A percentile compares a stretch with the other conserved stretches of the same genome.
Conservation (phyloP, 2,113 vertebrate genomes). For the Melospiza georgiana region DNA sequence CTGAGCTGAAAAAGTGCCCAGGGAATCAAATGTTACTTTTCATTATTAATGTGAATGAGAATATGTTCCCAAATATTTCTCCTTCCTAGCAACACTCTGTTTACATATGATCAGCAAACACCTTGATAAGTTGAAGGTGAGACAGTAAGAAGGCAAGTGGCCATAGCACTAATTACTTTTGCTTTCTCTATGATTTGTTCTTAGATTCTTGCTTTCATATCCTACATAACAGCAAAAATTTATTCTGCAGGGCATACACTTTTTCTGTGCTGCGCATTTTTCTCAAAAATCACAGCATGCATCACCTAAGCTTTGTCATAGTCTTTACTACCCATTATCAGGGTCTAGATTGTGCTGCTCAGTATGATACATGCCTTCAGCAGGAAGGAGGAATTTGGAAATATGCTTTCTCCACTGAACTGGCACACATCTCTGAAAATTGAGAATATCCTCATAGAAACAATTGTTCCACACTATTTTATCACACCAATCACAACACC, state of each 20-base stretch:
- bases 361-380: background rate
- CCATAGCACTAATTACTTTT: background rate
- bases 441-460: background rate
- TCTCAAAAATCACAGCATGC: background rate
- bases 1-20: constrained; percentile 32
- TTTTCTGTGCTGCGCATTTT: background rate
- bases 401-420: background rate
- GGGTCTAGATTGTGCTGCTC: background rate
- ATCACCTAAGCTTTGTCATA: background rate
- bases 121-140: background rate
- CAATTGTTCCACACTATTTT: background rate
- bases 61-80: constrained; percentile 29
- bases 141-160: background rate
- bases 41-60: constrained; percentile 52
- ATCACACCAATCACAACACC: background rate
- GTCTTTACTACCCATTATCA: background rate
- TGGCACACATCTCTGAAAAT: background rate
- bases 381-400: background rate
- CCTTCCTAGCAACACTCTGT: background rate
- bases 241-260: background rate
- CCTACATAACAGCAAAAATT: background rate
- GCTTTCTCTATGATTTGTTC: background rate
- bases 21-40: constrained; percentile 58
- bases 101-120: background rate
- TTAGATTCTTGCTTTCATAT: background rate